Conservation (phyloP, 2,113 vertebrate species). For the Oncorhynchus nerka region DNA sequence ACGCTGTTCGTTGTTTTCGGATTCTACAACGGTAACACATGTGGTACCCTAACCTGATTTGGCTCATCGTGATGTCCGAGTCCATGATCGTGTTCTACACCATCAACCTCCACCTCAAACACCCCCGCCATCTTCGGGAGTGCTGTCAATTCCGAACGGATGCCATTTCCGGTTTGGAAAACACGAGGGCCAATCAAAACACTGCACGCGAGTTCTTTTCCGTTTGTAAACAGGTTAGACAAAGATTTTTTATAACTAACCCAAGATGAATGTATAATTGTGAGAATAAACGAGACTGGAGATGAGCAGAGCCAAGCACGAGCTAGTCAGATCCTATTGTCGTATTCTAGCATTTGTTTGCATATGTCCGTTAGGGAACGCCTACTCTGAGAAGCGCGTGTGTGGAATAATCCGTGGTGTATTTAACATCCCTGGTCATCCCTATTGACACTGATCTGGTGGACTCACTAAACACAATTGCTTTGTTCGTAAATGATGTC, state of each 20-base stretch:
- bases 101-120: slow-evolving; percentile 82
- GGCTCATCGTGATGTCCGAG: slow-evolving; percentile 62
- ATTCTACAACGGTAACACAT: neutral
- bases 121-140: slow-evolving; percentile 79
- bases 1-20: neutral
- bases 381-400: no score
- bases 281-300: no score
- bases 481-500: no score
- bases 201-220: neutral
- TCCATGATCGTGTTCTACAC: slow-evolving; percentile 76
- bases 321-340: no score
- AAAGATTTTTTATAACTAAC: neutral
- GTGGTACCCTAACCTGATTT: slow-evolving; percentile 57
- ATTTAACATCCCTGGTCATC: no score
- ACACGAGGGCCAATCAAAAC: slow-evolving; percentile 24
- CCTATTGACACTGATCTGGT: no score
- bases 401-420: no score
- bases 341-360: no score
- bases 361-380: no score
- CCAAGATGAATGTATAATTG: no score
- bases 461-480: no score
- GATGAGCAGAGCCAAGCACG: no score
- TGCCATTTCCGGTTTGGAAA: slow-evolving; percentile 41
- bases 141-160: slow-evolving; percentile 25
- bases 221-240: neutral